phyloP scores from a whole-genome alignment of 2,888 invertebrate species.

The Cremastinae sp. region DNA sequence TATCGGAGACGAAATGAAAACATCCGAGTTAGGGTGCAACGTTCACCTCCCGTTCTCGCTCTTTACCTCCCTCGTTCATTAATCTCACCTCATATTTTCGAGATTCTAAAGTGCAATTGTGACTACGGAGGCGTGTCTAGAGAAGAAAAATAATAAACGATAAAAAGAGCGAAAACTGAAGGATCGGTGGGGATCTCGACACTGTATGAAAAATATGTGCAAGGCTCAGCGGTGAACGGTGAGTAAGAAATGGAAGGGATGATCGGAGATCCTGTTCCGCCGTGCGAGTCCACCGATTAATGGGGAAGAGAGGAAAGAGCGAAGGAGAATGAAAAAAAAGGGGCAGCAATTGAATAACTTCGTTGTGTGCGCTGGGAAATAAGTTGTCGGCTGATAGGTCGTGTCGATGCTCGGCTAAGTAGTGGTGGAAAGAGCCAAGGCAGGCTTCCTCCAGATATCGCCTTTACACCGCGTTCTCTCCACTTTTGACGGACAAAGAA shows the following conservation, averaged over 20 bases:
- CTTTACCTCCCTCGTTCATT: neutral
- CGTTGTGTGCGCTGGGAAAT: slow-evolving; percentile 6
- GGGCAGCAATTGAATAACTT: slow-evolving; percentile 14
- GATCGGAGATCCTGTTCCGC: slow-evolving; percentile 59
- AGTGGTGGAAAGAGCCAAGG: slow-evolving; percentile 32
- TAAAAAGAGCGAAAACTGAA: too few relatives aligned
- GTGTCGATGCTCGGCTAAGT: slow-evolving; percentile 6
- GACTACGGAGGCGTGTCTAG: neutral
- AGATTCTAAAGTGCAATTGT: neutral
- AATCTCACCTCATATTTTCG: neutral
- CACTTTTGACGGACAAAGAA: slow-evolving; percentile 53
- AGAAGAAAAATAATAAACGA: neutral
- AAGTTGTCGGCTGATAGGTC: neutral
- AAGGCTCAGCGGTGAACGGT: neutral
- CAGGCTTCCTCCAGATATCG: slow-evolving; percentile 51
- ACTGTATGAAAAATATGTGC: too few relatives aligned
- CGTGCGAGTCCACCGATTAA: slow-evolving; percentile 41
- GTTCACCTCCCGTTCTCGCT: neutral
- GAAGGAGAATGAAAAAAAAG: slow-evolving; percentile 59
- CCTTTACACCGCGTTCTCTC: slow-evolving; percentile 44
- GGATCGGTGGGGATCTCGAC: too few relatives aligned
- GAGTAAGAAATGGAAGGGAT: slow-evolving; percentile 64
- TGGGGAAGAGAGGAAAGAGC: slow-evolving; percentile 56
- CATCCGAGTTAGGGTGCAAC: neutral
- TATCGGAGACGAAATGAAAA: neutral